phyloP scores from a whole-genome alignment of 1,140 invertebrate genomes.

The Carcinoscorpius rotundicauda region DNA sequence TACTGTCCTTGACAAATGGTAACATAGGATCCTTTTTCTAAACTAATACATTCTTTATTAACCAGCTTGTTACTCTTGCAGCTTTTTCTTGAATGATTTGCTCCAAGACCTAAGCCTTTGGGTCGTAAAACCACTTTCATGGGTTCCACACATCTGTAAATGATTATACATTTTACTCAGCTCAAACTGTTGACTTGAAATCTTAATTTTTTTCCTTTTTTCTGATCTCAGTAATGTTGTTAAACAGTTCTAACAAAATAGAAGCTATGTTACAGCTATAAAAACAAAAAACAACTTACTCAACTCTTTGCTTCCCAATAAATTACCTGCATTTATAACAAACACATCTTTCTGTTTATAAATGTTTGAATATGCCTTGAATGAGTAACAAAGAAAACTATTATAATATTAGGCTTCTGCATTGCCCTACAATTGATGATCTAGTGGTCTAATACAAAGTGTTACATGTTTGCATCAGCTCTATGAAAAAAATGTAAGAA shows the following conservation, averaged over 20 bases:
- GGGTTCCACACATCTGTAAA: slow-evolving; percentile 38
- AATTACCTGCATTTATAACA: too few species aligned
- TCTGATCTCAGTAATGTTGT: neutral
- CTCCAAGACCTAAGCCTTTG: slow-evolving; percentile 83
- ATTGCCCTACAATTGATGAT: too few species aligned
- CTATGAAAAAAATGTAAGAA: too few species aligned
- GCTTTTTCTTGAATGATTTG: slow-evolving; percentile 45
- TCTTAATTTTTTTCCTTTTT: neutral
- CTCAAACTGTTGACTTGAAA: neutral
- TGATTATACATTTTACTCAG: neutral
- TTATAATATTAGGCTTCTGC: too few species aligned
- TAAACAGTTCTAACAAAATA: neutral
- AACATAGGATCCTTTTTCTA: slow-evolving; percentile 44
- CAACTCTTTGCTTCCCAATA: too few species aligned
- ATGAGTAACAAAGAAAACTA: too few species aligned
- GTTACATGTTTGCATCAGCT: too few species aligned
- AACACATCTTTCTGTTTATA: too few species aligned
- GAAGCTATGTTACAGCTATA: too few species aligned
- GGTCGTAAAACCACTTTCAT: slow-evolving; percentile 53
- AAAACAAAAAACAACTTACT: too few species aligned
- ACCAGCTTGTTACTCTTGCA: slow-evolving; percentile 30
- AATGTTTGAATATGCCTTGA: too few species aligned
- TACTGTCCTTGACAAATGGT: slow-evolving; percentile 57
- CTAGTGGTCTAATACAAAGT: too few species aligned
- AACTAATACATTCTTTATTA: slow-evolving; percentile 44